Evolutionary conservation across 2,797 vertebrate genomes (phyloP).

Genomic region (Lacerta viridis): DNA sequence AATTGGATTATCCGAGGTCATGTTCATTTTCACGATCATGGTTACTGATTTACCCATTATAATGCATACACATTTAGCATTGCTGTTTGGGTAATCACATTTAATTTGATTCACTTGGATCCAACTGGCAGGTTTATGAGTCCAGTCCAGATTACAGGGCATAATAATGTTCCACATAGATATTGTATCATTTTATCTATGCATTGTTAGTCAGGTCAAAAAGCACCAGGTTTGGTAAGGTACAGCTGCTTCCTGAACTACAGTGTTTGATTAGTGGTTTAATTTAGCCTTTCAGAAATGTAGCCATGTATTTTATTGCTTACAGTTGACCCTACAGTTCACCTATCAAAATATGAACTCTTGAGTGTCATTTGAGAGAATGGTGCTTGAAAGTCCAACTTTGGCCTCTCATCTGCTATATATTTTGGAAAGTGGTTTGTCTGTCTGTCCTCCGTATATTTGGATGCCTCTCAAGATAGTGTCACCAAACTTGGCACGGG

Average conservation of each 20-base stretch:
- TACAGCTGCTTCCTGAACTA: constrained; percentile 11
- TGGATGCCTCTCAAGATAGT: too few relatives aligned
- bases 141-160: constrained; percentile 16
- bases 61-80: constrained; percentile 20
- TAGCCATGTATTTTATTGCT: not conserved
- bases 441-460: too few relatives aligned
- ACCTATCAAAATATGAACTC: not conserved
- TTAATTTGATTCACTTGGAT: constrained; percentile 35
- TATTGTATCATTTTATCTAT: not conserved
- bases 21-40: constrained; percentile 34
- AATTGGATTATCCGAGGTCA: constrained; percentile 26
- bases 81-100: constrained; percentile 37
- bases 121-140: constrained; percentile 21
- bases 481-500: too few relatives aligned
- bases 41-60: constrained; percentile 15
- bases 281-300: not conserved
- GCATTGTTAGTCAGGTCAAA: constrained; percentile 28
- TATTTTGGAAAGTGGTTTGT: too few relatives aligned
- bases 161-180: constrained; percentile 9
- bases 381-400: not conserved
- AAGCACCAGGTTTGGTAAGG: not conserved
- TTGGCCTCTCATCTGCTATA: not conserved
- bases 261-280: not conserved
- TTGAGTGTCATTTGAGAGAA: not conserved
- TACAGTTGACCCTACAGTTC: not conserved